phyloP scores from a whole-genome alignment of 2,113 vertebrate genomes.

The Lipophrys pholis region DNA sequence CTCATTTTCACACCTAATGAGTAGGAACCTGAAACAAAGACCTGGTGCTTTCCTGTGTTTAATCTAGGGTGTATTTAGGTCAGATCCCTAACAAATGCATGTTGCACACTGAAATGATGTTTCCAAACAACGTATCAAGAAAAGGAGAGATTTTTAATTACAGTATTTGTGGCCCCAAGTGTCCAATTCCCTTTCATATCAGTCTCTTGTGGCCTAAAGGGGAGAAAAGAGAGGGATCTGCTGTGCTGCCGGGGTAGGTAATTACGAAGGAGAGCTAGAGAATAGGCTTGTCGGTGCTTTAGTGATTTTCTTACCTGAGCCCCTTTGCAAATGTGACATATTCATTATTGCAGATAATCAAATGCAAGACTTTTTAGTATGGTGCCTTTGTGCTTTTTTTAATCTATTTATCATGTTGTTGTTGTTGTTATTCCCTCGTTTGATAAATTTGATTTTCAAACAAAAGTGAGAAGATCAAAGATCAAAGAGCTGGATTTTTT shows the following conservation, averaged over 20 bases:
- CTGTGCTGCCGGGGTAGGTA: slow-evolving; percentile 74
- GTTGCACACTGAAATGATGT: slow-evolving; percentile 80
- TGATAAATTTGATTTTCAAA: slow-evolving; percentile 86
- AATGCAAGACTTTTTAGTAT: slow-evolving; percentile 80
- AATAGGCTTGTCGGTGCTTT: slow-evolving; percentile 72
- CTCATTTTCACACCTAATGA: slow-evolving; percentile 82
- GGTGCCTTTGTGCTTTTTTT: slow-evolving; percentile 78
- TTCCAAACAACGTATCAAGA: slow-evolving; percentile 83
- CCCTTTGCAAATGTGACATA: slow-evolving; percentile 83
- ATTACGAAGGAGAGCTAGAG: slow-evolving; percentile 79
- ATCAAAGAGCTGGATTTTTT: slow-evolving; percentile 74
- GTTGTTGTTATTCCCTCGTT: slow-evolving; percentile 82
- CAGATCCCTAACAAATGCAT: slow-evolving; percentile 82
- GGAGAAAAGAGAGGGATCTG: slow-evolving; percentile 77
- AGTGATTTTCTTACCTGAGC: slow-evolving; percentile 81
- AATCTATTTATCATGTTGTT: slow-evolving; percentile 74
- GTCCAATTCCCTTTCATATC: slow-evolving; percentile 87
- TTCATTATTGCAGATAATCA: slow-evolving; percentile 86
- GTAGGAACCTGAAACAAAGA: slow-evolving; percentile 78
- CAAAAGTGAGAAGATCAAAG: slow-evolving; percentile 86
- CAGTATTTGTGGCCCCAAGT: slow-evolving; percentile 83
- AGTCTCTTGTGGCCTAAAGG: slow-evolving; percentile 77
- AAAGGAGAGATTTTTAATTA: slow-evolving; percentile 84
- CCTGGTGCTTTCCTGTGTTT: slow-evolving; percentile 75
- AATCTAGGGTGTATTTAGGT: slow-evolving; percentile 85